phyloP scores from a whole-genome alignment of 2,888 invertebrate species.

The Limnephilus lunatus region DNA sequence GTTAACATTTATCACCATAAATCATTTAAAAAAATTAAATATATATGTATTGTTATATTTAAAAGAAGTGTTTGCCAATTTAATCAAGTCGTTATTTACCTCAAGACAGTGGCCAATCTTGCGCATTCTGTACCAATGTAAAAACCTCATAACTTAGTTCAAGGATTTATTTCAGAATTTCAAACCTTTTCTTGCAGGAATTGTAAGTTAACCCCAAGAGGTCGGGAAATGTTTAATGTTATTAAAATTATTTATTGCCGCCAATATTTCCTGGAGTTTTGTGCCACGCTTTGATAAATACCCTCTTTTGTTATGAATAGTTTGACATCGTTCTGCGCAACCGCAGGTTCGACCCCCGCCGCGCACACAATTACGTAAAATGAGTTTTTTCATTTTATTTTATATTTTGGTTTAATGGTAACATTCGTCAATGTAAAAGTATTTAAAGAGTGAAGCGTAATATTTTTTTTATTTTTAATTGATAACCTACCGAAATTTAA shows the following conservation, averaged over 20 bases:
- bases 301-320: neutral
- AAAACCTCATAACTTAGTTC: neutral
- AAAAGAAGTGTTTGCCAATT: too few relatives aligned
- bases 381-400: too few relatives aligned
- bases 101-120: neutral
- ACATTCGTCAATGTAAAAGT: too few relatives aligned
- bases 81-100: too few relatives aligned
- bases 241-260: slow-evolving; percentile 2
- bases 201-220: neutral
- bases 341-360: neutral
- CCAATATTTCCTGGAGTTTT: neutral
- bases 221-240: neutral
- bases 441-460: too few relatives aligned
- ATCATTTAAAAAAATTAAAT: too few relatives aligned
- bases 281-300: neutral
- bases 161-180: neutral
- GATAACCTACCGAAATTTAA: too few relatives aligned
- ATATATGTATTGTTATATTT: too few relatives aligned
- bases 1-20: too few relatives aligned
- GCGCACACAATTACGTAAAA: neutral
- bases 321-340: neutral
- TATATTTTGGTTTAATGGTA: too few relatives aligned
- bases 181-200: neutral
- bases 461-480: too few relatives aligned
- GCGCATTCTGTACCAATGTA: neutral